Evolutionary conservation across 37 sponge, comb jelly and placozoan species (phyloP), one percentile per base, ranked within the genome.

Genomic region (Cliona cf. orientalis): DNA sequence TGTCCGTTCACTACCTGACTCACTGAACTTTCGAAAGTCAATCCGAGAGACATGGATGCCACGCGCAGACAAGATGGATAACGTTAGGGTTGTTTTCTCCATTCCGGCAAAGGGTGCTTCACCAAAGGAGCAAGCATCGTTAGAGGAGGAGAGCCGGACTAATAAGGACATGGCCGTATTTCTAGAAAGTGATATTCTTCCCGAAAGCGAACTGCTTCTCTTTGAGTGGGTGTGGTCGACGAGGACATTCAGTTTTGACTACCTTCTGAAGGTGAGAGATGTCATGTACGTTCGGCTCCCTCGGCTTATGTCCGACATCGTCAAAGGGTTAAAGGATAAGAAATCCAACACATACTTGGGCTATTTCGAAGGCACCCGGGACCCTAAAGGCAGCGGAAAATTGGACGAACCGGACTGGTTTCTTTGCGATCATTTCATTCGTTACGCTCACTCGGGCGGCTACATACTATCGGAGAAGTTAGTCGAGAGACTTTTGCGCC

Each of bases 361-460:
- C 0, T 86, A 79, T 58, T 86, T 86, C 32, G 72, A 65, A 45
- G 87, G 74, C 33, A 78, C 72, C 64, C 38, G 35, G 33, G 43
- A 32, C 32, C 69, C 72, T 14, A 41, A 40, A 19, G 34, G 58
- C 14, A 64, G 3, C 5, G 69, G 34, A 2, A 81, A 71, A 45
- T 72, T 32, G 1, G 21, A 28, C 3, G 81, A 81, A 40, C 81
- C 71, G 14, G 71, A 79, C 42, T 86, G 87, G 87, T 62, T 61
- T 46, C 74, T 86, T 5, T 86, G 87, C 33, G 63, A 71, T 28
- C 49, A 59, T 1, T 89, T 65, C 34, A 84, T 89, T n/a, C 84
- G 83, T 1, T 89, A 49, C 70, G 74, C 84, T 34, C 70, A 83
- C 55, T 72, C 78, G 1, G 89, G 78, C 1, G 89, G 89, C 3